Conservation (phyloP, 23 tunicate genomes). For the Oikopleura dioica region DNA sequence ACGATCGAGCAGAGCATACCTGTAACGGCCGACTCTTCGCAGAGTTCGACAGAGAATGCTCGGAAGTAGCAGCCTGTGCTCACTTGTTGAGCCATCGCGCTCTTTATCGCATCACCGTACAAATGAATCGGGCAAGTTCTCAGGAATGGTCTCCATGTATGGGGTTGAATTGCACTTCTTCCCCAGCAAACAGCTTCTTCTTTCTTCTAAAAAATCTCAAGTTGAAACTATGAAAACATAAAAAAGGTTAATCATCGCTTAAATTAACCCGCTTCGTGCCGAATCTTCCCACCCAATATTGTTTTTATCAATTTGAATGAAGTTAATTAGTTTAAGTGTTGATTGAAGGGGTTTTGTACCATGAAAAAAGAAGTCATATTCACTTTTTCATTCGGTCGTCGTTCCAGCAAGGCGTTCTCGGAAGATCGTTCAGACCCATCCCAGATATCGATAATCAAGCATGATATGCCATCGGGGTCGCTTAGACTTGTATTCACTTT, state of each 20-base stretch:
- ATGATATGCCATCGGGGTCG: neutral
- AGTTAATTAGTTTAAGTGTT: neutral
- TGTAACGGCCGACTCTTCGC: neutral
- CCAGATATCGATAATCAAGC: constrained; percentile 10
- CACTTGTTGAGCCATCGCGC: constrained; percentile 10
- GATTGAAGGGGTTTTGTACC: neutral
- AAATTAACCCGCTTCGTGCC: neutral
- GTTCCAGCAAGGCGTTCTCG: neutral
- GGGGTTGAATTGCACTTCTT: neutral
- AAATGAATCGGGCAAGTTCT: constrained; percentile 8
- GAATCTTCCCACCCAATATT: neutral
- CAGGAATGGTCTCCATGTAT: neutral
- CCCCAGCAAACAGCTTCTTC: constrained; percentile 14
- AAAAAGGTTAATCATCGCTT: too few species aligned
- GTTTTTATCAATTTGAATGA: neutral
- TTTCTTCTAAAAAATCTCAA: neutral
- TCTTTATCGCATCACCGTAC: neutral
- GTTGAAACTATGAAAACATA: neutral
- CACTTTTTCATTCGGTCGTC: constrained; percentile 1
- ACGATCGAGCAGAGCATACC: neutral
- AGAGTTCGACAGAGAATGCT: constrained; percentile 1
- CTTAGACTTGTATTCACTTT: neutral
- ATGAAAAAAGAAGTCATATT: neutral
- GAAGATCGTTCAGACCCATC: constrained; percentile 7
- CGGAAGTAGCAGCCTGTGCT: neutral